Conservation (phyloP, 2,113 vertebrate genomes). For the Lepidiolamprologus cunningtoni region DNA sequence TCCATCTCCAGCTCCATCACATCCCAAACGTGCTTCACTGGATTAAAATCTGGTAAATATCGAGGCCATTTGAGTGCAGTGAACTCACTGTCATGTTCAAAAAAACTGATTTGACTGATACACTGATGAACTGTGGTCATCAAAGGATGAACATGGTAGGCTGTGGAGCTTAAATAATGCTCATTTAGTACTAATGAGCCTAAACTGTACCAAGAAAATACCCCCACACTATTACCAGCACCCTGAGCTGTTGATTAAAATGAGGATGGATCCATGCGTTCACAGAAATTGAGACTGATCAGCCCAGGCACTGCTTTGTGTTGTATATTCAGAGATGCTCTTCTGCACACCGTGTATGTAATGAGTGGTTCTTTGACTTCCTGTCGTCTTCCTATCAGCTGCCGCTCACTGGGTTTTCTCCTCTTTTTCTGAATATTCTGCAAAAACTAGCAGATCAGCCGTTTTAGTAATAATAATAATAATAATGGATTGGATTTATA, state of each 20-base stretch:
- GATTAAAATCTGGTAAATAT: not conserved
- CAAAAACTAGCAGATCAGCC: not conserved
- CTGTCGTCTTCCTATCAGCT: not conserved
- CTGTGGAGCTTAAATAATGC: not conserved
- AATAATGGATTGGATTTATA: rapidly evolving
- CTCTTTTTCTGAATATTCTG: not conserved
- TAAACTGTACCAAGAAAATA: not conserved
- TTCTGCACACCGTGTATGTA: not conserved
- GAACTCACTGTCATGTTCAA: not conserved
- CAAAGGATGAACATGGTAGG: not conserved
- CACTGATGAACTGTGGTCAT: not conserved
- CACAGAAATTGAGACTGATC: not conserved
- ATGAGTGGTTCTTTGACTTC: not conserved
- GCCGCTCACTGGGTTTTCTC: not conserved
- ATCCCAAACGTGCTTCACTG: not conserved
- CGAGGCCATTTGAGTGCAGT: not conserved
- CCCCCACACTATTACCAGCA: not conserved
- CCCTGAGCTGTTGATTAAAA: rapidly evolving
- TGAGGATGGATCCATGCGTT: not conserved
- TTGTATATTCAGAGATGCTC: not conserved
- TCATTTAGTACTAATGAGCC: not conserved
- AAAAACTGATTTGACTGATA: not conserved
- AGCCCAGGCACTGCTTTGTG: not conserved
- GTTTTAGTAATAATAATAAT: not conserved
- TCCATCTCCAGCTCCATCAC: not conserved